Conservation (phyloP, 2,797 vertebrate genomes). For the Macropus fuliginosus region DNA sequence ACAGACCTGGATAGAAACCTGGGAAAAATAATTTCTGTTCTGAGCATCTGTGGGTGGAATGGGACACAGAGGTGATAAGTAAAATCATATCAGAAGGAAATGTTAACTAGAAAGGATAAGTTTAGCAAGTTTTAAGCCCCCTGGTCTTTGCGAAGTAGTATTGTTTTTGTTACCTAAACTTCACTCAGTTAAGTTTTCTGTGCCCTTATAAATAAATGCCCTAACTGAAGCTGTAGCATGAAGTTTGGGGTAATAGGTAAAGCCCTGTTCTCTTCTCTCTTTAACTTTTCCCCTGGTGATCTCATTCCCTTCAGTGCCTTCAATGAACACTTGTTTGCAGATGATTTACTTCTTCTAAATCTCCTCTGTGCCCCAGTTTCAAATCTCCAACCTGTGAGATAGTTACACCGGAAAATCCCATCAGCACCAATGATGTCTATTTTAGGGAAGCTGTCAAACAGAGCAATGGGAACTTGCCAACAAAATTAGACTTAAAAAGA, state of each 20-base stretch:
- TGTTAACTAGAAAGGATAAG: neutral
- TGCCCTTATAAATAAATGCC: neutral
- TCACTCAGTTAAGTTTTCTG: neutral
- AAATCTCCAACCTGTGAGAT: too few species aligned
- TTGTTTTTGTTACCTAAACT: neutral
- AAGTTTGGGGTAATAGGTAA: neutral
- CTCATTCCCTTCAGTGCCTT: neutral
- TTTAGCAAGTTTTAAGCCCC: neutral
- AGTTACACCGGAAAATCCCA: too few species aligned
- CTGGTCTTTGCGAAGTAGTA: neutral
- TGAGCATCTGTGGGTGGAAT: too few species aligned
- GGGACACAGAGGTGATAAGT: too few species aligned
- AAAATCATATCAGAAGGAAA: neutral
- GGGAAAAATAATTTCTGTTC: too few species aligned
- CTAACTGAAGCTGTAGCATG: neutral
- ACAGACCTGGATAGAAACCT: too few species aligned
- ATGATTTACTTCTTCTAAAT: neutral
- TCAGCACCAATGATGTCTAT: too few species aligned
- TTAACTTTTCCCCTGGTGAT: neutral
- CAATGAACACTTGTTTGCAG: neutral
- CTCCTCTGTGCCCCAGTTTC: too few species aligned
- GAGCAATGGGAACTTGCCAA: too few species aligned
- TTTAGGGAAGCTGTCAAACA: too few species aligned
- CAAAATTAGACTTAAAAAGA: too few species aligned
- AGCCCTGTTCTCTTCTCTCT: neutral